Evolutionary conservation across 2,888 invertebrate genomes (phyloP).

Genomic region (Sisyra terminalis): DNA sequence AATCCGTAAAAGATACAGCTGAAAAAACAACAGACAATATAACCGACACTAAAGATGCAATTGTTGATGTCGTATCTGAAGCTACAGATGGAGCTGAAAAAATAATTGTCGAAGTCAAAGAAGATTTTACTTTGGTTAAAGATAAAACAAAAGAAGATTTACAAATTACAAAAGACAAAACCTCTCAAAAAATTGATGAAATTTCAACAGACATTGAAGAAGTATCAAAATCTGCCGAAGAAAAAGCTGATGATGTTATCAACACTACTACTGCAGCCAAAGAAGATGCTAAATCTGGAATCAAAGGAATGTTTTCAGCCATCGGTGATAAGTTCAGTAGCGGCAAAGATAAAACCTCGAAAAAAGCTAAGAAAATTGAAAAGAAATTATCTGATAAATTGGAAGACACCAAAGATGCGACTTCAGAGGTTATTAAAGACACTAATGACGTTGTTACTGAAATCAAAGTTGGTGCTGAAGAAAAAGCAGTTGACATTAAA

Average conservation of each 20-base stretch:
- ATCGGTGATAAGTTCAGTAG: background rate
- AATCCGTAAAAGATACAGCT: slow-evolving; percentile 8
- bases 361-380: background rate
- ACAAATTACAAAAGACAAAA: background rate
- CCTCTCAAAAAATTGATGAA: background rate
- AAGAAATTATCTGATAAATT: background rate
- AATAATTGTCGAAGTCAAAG: background rate
- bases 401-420: slow-evolving; percentile 3
- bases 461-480: background rate
- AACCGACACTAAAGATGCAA: background rate
- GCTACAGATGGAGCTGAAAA: slow-evolving; percentile 2
- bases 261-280: background rate
- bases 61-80: background rate
- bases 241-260: background rate
- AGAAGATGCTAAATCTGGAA: slow-evolving; percentile 9
- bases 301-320: slow-evolving; percentile 2
- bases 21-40: slow-evolving; percentile 4
- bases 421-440: background rate
- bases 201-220: background rate
- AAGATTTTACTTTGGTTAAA: background rate
- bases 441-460: background rate
- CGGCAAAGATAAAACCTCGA: background rate
- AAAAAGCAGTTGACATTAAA: slow-evolving; percentile 12
- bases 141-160: slow-evolving; percentile 1
- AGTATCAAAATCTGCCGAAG: slow-evolving; percentile 1